These are phyloP conservation scores for Sciaenops ocellatus DNA, from an alignment of 2,797 vertebrate genomes.

Conservation along the genomic window DNA sequence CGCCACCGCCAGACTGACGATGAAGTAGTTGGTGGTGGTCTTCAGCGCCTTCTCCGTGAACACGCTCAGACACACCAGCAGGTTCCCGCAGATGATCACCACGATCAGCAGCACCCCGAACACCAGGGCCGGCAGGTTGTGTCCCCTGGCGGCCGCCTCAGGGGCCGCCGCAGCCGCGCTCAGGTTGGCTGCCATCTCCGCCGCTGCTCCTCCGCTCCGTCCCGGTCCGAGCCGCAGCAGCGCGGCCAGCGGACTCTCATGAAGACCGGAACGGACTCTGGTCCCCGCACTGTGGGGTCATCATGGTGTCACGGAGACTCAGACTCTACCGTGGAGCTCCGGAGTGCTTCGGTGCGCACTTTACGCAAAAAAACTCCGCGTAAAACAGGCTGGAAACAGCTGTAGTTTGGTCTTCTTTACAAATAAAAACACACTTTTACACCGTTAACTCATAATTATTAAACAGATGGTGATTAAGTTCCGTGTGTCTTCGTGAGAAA, in stretches of 20 bases:
- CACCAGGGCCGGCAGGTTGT: conserved; percentile 87
- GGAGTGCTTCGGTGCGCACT: conserved; percentile 48
- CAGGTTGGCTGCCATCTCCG: conserved; percentile 83
- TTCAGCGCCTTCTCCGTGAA: conserved; percentile 92
- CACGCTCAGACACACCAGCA: conserved; percentile 94
- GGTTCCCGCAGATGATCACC: conserved; percentile 91
- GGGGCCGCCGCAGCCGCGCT: conserved; percentile 46
- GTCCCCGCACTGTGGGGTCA: conserved; percentile 38
- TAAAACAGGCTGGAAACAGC: conserved; percentile 21
- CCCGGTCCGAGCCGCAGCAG: conserved; percentile 63
- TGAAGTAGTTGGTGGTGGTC: conserved; percentile 98
- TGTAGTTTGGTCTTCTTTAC: neutral
- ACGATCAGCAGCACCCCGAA: conserved; percentile 90
- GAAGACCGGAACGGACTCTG: conserved; percentile 51
- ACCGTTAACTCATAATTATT: conserved; percentile 3
- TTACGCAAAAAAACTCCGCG: conserved; percentile 40
- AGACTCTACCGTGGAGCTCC: conserved; percentile 17
- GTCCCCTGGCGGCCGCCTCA: conserved; percentile 27
- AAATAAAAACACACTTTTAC: neutral
- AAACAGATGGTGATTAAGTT: neutral
- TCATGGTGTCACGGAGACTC: conserved; percentile 23
- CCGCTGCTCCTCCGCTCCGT: conserved; percentile 61
- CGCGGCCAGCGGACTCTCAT: conserved; percentile 71
- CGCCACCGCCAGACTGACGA: conserved; percentile 94
- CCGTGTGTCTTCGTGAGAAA: neutral